Evolutionary conservation across 2,113 vertebrate genomes (phyloP).

Genomic region (Ictidomys tridecemlineatus): DNA sequence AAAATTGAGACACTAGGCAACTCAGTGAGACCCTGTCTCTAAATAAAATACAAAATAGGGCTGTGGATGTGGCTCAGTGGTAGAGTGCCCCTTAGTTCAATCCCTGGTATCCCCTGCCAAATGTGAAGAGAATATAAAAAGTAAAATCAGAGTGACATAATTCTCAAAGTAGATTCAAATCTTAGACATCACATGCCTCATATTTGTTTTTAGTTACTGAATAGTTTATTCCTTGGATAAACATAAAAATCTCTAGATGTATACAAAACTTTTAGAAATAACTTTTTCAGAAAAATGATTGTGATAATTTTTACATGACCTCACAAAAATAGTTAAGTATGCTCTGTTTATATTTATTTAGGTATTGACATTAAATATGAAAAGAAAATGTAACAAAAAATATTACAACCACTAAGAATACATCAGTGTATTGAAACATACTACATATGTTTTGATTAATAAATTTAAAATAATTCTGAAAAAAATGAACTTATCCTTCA

Average conservation of each 20-base stretch:
- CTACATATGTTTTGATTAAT: background rate
- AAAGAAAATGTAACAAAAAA: background rate
- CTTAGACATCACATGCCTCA: background rate
- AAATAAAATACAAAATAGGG: no score
- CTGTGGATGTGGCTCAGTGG: no score
- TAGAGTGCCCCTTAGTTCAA: no score
- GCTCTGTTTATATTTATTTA: background rate
- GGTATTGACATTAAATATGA: background rate
- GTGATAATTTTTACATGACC: background rate
- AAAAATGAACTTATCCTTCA: background rate
- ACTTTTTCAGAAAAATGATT: background rate
- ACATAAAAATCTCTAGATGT: background rate
- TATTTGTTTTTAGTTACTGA: background rate
- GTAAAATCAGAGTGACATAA: background rate
- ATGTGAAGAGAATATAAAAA: slow-evolving; percentile 18
- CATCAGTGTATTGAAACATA: background rate
- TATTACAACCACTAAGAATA: background rate
- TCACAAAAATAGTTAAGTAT: background rate
- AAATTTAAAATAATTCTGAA: background rate
- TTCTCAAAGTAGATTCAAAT: slow-evolving; percentile 39
- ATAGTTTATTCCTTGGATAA: slow-evolving; percentile 37
- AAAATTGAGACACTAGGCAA: no score
- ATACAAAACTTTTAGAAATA: background rate
- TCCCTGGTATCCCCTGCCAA: no score
- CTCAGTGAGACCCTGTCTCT: no score